Base-by-base conservation (phyloP, 1,140 invertebrate species). In the Berghia stephanieae region DNA sequence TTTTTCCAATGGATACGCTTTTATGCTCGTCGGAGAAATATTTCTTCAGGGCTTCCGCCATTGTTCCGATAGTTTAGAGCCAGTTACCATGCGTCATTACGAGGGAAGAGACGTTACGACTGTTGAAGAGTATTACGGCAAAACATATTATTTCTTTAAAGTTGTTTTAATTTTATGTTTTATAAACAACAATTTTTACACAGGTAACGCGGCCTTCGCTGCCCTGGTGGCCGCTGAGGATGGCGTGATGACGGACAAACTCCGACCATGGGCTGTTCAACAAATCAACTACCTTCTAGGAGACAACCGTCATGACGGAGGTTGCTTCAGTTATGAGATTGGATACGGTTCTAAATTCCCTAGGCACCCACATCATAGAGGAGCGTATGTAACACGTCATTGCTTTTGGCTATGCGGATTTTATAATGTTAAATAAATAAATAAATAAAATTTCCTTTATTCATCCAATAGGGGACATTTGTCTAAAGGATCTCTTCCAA, bases 271-370 rank as follows among this genome's bases (percentile, higher is more conserved):
- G 81, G 93, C 92, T 3, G 87, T 90, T 75, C 81, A 91, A 79
- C 93, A 94, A 86, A 92, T 93, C 60, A 85, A 92, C 81, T 93
- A 93, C 83, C 91, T 93, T 75, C 87, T 94, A 1, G 93, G 93
- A 3, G 89, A 91, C 74, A 88, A 88, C 81, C 92, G 92, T 3
- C 87, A 90, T 55, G 92, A 92, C 5, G 78, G 78, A 13, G 78
- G 78, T 16, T 78, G 76, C 72, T 89, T 91, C 68, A 93, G 92
- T 81, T 94, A 89, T 83, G 92, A 93, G 0, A 91, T 93, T 27
- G 93, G 93, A n/a, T 93, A 90, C 84, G 93, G 93, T 3, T 84
- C 86, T 57, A 91, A 93, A 83, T 91, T 91, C 69, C 92, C 93
- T 0, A 83, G 84, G 88, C 5, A 90, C 2, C 85, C 85, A 6